These are phyloP conservation scores for Maniola hyperantus DNA, from an alignment of 2,888 invertebrate species.

Conservation along the genomic window DNA sequence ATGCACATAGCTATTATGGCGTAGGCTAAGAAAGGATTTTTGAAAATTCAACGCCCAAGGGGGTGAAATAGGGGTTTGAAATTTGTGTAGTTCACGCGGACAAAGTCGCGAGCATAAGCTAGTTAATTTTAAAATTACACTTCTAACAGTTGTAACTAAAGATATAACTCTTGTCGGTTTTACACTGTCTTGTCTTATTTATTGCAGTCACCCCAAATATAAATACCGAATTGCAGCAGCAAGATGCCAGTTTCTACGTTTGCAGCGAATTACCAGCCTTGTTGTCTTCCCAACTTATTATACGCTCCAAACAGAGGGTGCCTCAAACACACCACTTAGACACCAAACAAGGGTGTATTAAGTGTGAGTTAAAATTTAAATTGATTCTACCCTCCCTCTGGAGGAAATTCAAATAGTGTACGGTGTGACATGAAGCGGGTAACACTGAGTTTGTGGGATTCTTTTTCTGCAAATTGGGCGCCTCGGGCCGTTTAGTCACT, in stretches of 20 bases:
- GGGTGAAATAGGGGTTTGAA: too few relatives aligned
- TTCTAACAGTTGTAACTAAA: constrained; percentile 3
- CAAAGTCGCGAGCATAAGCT: too few relatives aligned
- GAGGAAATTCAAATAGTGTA: constrained; percentile 80
- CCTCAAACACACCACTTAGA: constrained; percentile 81
- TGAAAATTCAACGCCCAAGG: too few relatives aligned
- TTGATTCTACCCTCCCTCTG: constrained; percentile 78
- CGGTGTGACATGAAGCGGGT: constrained; percentile 77
- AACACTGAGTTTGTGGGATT: constrained; percentile 76
- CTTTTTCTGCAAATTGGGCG: constrained; percentile 80
- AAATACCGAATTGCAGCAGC: constrained; percentile 38
- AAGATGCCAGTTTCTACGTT: constrained; percentile 37
- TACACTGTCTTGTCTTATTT: background rate
- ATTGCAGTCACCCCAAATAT: constrained; percentile 34
- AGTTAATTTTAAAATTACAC: background rate
- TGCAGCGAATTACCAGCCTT: constrained; percentile 55
- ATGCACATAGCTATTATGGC: too few relatives aligned
- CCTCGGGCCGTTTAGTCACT: constrained; percentile 73
- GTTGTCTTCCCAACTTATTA: constrained; percentile 79
- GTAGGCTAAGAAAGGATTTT: too few relatives aligned
- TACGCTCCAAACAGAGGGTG: constrained; percentile 78
- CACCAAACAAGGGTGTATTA: constrained; percentile 83
- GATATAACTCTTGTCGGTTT: background rate
- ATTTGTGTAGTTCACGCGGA: too few relatives aligned
- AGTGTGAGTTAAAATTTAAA: constrained; percentile 83